These are phyloP conservation scores for Contarinia nasturtii DNA, from an alignment of 1,140 invertebrate genomes.

Conservation along the genomic window DNA sequence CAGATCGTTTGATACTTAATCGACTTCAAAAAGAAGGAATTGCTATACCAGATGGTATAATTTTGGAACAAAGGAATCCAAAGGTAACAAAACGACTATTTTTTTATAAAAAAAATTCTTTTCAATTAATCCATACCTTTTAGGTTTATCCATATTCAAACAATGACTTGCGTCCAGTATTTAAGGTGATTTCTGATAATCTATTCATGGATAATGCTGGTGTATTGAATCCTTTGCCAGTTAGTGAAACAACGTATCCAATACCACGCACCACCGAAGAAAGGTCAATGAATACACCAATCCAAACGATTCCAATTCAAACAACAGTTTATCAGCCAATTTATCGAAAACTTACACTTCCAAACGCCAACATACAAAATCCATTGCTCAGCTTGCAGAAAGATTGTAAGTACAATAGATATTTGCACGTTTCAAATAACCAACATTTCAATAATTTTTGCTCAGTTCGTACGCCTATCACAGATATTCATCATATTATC, in stretches of 20 bases:
- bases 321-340: too few species aligned
- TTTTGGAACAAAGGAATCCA: slow-evolving; percentile 27
- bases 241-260: neutral
- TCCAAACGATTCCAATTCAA: too few species aligned
- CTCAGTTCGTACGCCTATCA: too few species aligned
- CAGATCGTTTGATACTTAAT: slow-evolving; percentile 37
- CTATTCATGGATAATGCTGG: slow-evolving; percentile 17
- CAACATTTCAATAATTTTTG: too few species aligned
- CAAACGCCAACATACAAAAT: too few species aligned
- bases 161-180: slow-evolving; percentile 17
- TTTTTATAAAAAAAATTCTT: neutral
- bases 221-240: neutral
- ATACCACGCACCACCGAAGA: too few species aligned
- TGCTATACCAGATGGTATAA: slow-evolving; percentile 34
- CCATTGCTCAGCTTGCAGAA: too few species aligned
- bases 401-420: too few species aligned
- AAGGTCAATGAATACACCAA: too few species aligned
- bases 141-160: slow-evolving; percentile 20
- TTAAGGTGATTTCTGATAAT: slow-evolving; percentile 19
- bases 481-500: too few species aligned
- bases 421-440: too few species aligned
- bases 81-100: slow-evolving; percentile 11
- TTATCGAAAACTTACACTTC: too few species aligned
- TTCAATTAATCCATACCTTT: neutral
- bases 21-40: slow-evolving; percentile 41